These are phyloP conservation scores for Sebastes reedi DNA, from an alignment of 2,797 vertebrate species.

Conservation along the genomic window DNA sequence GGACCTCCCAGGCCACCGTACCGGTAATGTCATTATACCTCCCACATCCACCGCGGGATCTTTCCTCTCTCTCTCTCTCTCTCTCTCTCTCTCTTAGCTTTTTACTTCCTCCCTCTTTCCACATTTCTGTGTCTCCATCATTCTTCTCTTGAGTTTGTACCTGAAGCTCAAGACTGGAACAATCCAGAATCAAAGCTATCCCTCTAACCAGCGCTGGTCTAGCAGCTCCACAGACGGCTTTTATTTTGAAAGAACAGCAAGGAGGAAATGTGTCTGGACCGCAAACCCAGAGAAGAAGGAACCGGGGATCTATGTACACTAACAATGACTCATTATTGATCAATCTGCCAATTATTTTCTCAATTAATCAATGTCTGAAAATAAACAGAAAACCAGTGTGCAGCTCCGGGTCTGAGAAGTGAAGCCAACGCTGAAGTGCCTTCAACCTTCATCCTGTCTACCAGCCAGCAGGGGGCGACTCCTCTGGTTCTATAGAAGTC, in stretches of 20 bases:
- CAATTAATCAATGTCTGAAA: no score
- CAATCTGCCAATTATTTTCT: not conserved
- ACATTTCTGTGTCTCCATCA: not conserved
- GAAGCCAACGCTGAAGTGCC: no score
- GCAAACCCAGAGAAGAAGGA: no score
- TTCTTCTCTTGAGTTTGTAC: not conserved
- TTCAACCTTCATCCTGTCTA: no score
- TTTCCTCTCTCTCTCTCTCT: not conserved
- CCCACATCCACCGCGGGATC: conserved; percentile 43
- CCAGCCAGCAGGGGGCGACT: no score
- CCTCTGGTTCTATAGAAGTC: no score
- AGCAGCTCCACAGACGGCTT: not conserved
- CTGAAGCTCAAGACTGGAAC: not conserved
- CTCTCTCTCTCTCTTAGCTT: not conserved
- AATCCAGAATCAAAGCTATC: not conserved
- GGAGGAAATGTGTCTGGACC: no score
- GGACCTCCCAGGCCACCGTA: conserved; percentile 67
- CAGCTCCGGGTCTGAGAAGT: no score
- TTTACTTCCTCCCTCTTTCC: not conserved
- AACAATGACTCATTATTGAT: not conserved
- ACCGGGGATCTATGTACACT: no score
- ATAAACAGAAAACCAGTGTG: no score
- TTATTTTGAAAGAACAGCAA: conserved; percentile 2
- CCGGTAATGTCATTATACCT: conserved; percentile 51
- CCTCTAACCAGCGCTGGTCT: not conserved